These are phyloP conservation scores for Globicephala melas DNA, from an alignment of 2,113 vertebrate genomes.

Conservation along the genomic window DNA sequence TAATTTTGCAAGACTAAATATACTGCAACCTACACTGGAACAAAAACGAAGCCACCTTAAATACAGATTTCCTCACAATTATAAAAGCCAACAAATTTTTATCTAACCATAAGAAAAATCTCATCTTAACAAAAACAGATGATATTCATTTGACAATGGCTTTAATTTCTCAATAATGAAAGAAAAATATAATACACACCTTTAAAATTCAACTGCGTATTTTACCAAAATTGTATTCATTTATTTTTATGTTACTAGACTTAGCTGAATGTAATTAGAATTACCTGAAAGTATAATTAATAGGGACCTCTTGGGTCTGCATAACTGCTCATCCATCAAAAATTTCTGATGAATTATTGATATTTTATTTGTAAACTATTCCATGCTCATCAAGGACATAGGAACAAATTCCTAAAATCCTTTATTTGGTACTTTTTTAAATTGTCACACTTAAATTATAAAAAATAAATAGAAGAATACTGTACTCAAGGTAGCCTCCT, in stretches of 20 bases:
- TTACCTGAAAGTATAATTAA: slow-evolving; percentile 42
- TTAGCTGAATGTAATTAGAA: slow-evolving; percentile 41
- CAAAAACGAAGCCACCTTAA: neutral
- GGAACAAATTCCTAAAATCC: slow-evolving; percentile 3
- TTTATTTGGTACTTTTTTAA: neutral
- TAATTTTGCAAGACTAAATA: slow-evolving; percentile 40
- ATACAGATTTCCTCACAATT: neutral
- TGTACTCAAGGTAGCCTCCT: neutral
- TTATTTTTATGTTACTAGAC: slow-evolving; percentile 17
- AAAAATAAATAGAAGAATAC: neutral
- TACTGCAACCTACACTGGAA: neutral
- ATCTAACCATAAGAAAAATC: neutral
- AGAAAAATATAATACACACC: neutral
- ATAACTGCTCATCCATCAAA: slow-evolving; percentile 44
- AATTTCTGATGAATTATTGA: slow-evolving; percentile 42
- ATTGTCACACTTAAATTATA: slow-evolving; percentile 24
- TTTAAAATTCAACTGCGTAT: slow-evolving; percentile 34
- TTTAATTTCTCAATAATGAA: neutral
- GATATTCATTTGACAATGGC: neutral
- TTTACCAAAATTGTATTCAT: slow-evolving; percentile 37
- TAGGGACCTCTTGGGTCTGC: neutral
- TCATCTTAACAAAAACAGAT: neutral
- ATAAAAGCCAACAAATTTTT: neutral
- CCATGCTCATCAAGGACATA: neutral
- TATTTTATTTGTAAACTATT: slow-evolving; percentile 66